phyloP scores from a whole-genome alignment of 2,888 invertebrate genomes.

The Erebia palarica region DNA sequence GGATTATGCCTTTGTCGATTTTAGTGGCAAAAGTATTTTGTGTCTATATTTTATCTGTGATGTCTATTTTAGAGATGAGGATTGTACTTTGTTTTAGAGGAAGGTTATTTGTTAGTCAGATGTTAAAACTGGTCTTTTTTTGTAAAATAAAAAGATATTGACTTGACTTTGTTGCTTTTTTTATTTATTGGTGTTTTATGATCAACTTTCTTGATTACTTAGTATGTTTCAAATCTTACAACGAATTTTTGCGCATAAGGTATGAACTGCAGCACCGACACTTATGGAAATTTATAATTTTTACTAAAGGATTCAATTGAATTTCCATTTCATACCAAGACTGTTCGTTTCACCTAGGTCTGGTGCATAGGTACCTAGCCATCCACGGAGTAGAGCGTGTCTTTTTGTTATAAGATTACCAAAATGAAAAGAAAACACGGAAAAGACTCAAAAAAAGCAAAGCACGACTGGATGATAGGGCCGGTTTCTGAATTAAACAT shows the following conservation, averaged over 20 bases:
- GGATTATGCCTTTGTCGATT: slow-evolving; percentile 31
- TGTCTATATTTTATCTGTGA: slow-evolving; percentile 79
- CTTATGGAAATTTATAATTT: neutral
- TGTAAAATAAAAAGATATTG: slow-evolving; percentile 67
- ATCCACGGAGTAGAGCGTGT: no score
- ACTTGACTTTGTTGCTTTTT: slow-evolving; percentile 47
- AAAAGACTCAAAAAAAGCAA: no score
- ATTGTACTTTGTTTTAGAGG: slow-evolving; percentile 57
- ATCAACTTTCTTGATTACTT: neutral
- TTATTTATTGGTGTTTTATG: neutral
- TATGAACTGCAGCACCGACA: neutral
- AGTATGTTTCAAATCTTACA: neutral
- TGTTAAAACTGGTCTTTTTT: slow-evolving; percentile 64
- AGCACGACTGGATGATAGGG: no score
- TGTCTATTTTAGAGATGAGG: slow-evolving; percentile 72
- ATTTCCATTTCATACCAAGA: no score
- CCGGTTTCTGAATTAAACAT: no score
- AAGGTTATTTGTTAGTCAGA: slow-evolving; percentile 60
- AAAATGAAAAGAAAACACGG: no score
- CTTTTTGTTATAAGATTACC: no score
- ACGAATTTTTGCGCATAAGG: no score
- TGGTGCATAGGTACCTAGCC: no score
- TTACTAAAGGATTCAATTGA: no score
- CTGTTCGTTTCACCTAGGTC: no score
- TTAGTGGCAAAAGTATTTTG: slow-evolving; percentile 67